Evolutionary conservation across 2,797 vertebrate species (phyloP), one percentile per base, ranked within the genome.

Genomic region (Podarcis siculus): DNA sequence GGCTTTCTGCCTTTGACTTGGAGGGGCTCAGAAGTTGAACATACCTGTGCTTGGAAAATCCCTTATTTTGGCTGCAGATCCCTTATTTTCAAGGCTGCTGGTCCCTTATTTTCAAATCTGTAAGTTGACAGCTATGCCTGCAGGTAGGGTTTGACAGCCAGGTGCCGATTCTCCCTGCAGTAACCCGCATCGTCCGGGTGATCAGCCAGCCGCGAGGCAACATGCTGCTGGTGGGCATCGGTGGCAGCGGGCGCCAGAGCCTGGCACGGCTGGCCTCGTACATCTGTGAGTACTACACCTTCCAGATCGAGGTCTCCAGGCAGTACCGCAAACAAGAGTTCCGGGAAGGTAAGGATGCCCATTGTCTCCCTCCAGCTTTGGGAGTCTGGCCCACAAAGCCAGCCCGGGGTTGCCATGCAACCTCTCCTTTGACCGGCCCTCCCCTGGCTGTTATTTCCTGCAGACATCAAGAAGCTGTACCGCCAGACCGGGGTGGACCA

Each of bases 381-480:
- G 30, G 37, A 23, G 15, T 2, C n/a, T 32, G 5, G 9, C 15
- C 42, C 5, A 5, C 27, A 1, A 1, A 6, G 42, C 55, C n/a
- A 2, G 6, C 0, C 45, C 0, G 0, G 1, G 30, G 0, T 55
- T 3, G 10, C 15, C 0, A 15, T 1, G 0, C 8, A 55, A 8
- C n/a, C 39, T 91, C 71, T 1, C 75, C 17, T 25, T 7, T 17
- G 17, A 3, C 30, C 0, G 42, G 61, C 25, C n/a, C 73, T 25
- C 12, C 61, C 2, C 15, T 2, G 12, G 37, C 45, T 25, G 13
- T 30, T 23, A 37, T 19, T 58, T 21, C 32, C 72, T 10, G 0
- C 94, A 98, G 98, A 99, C 90, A 97, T 99, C 86, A 99, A 98
- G 96, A 97, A 96, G 94, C 95, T 99, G 23, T 98, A 98, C 94